Conservation (phyloP, 2,797 vertebrate species). For the Lagodon rhomboides region DNA sequence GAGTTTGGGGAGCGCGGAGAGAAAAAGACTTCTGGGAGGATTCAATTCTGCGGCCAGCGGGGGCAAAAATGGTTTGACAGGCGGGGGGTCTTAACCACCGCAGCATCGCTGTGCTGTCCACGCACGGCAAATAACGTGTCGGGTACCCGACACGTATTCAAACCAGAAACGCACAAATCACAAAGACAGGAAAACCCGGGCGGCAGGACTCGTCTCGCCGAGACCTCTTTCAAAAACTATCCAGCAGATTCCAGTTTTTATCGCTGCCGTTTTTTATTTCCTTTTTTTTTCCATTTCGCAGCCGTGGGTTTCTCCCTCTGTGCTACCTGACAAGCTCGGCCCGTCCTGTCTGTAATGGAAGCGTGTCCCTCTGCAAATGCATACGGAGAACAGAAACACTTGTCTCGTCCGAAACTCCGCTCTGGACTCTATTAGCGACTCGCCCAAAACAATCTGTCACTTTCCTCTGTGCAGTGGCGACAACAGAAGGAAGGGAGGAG, state of each 20-base stretch:
- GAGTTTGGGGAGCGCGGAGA: slow-evolving; percentile 3
- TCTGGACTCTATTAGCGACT: slow-evolving; percentile 62
- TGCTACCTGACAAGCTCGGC: slow-evolving; percentile 36
- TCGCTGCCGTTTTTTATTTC: background rate
- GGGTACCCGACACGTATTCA: slow-evolving; percentile 33
- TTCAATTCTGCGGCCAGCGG: slow-evolving; percentile 45
- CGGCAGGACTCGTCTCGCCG: background rate
- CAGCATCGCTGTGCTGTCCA: slow-evolving; percentile 14
- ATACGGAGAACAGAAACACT: slow-evolving; percentile 39
- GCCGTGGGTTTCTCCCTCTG: slow-evolving; percentile 16
- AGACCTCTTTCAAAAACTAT: background rate
- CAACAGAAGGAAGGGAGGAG: slow-evolving; percentile 29
- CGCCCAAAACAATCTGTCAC: slow-evolving; percentile 48
- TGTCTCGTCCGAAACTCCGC: slow-evolving; percentile 36
- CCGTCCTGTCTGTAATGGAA: slow-evolving; percentile 38
- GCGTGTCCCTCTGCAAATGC: slow-evolving; percentile 34
- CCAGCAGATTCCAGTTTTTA: background rate
- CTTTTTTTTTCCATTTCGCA: background rate
- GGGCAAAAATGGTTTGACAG: slow-evolving; percentile 36
- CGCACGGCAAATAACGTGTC: slow-evolving; percentile 43
- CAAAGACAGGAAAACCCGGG: slow-evolving; percentile 9
- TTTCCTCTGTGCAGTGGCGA: slow-evolving; percentile 29
- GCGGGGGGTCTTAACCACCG: slow-evolving; percentile 49
- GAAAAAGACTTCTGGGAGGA: slow-evolving; percentile 30
- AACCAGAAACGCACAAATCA: slow-evolving; percentile 17